phyloP scores from a whole-genome alignment of 1,140 invertebrate genomes.

The Drosophila guanche region DNA sequence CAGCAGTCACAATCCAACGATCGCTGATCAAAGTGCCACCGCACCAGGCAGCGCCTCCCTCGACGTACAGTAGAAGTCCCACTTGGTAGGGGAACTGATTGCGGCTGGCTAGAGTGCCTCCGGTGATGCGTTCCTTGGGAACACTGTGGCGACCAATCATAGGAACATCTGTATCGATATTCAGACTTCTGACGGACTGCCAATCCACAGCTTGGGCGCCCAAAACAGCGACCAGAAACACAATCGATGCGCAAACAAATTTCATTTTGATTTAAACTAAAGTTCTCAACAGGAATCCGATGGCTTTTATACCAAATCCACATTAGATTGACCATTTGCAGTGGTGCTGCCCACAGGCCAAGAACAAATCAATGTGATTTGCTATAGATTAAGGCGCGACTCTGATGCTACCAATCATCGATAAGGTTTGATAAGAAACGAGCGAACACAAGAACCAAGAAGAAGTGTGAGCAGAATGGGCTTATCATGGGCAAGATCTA shows the following conservation, averaged over 20 bases:
- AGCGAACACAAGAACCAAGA: neutral
- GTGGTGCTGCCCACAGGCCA: constrained; percentile 5
- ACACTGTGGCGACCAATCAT: neutral
- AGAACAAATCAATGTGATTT: constrained; percentile 36
- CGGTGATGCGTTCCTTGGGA: constrained; percentile 65
- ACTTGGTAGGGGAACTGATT: constrained; percentile 85
- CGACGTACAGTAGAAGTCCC: constrained; percentile 70
- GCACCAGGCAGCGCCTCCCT: constrained; percentile 83
- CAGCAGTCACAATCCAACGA: constrained; percentile 86
- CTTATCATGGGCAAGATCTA: constrained; percentile 23
- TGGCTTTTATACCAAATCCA: constrained; percentile 23
- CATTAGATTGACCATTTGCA: constrained; percentile 36
- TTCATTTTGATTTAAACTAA: constrained; percentile 43
- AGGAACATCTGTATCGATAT: constrained; percentile 25
- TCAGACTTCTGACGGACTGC: constrained; percentile 32
- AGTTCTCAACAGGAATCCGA: constrained; percentile 2
- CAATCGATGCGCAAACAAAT: constrained; percentile 32
- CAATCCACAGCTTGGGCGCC: constrained; percentile 40
- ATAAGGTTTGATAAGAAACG: constrained; percentile 22
- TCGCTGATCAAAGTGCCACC: constrained; percentile 86
- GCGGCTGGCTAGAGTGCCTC: constrained; percentile 58
- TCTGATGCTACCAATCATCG: constrained; percentile 24
- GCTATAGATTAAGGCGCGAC: constrained; percentile 11
- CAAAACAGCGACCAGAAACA: constrained; percentile 27
- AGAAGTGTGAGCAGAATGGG: neutral